Conservation (phyloP, 2,888 invertebrate genomes). For the Apeira syringaria region DNA sequence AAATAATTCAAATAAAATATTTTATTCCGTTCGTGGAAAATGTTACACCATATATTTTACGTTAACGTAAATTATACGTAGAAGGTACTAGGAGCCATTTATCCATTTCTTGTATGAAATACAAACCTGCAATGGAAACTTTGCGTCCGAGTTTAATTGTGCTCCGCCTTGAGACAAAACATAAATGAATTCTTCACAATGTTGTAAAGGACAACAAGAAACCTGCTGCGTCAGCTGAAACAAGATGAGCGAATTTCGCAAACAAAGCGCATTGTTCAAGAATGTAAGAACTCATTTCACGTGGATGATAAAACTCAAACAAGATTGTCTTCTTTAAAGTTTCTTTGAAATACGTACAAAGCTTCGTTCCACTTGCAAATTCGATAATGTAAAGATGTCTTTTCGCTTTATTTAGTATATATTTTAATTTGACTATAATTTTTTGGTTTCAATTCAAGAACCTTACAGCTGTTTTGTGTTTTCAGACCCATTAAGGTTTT, state of each 20-base stretch:
- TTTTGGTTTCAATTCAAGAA: no score
- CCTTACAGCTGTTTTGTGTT: no score
- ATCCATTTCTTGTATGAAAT: no score
- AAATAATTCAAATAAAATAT: no score
- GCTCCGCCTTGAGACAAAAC: slow-evolving; percentile 8
- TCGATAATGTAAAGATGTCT: no score
- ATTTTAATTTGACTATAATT: no score
- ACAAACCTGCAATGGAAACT: neutral
- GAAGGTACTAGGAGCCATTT: no score
- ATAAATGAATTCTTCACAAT: slow-evolving; percentile 11
- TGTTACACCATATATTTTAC: no score
- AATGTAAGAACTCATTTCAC: slow-evolving; percentile 19
- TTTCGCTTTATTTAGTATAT: no score
- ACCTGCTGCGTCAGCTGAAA: slow-evolving; percentile 9
- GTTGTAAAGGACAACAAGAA: slow-evolving; percentile 5
- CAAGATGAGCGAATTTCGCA: slow-evolving; percentile 7
- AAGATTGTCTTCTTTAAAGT: slow-evolving; percentile 10
- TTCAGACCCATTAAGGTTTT: no score
- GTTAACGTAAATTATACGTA: no score
- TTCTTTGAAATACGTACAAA: slow-evolving; percentile 1
- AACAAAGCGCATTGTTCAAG: slow-evolving; percentile 14
- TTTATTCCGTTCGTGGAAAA: no score
- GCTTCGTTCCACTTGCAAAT: neutral
- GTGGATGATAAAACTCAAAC: slow-evolving; percentile 13
- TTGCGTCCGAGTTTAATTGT: slow-evolving; percentile 5